phyloP scores from a whole-genome alignment of 2,797 vertebrate genomes.

The Astyanax mexicanus region DNA sequence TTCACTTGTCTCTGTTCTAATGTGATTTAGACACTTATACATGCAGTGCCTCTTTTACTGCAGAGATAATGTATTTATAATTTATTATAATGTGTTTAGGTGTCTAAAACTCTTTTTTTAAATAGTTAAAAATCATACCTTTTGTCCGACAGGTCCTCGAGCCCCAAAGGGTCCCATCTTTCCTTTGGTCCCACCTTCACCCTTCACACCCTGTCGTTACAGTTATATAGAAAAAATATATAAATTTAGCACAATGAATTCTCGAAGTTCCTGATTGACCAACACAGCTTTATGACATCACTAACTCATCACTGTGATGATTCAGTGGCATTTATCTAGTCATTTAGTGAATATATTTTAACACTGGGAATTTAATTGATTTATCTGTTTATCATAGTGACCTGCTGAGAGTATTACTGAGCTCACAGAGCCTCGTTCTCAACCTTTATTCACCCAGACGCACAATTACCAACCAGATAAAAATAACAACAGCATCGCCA shows the following conservation, averaged over 20 bases:
- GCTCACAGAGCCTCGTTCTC: background rate
- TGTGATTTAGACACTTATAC: too few species aligned
- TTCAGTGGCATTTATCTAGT: background rate
- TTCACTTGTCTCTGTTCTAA: too few species aligned
- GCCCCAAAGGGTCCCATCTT: slow-evolving; percentile 85
- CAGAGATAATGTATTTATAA: too few species aligned
- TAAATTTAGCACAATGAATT: background rate
- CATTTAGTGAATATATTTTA: background rate
- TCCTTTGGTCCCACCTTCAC: slow-evolving; percentile 86
- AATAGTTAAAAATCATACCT: slow-evolving; percentile 70
- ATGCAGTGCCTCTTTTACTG: too few species aligned
- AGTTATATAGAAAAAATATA: background rate
- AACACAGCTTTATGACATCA: background rate
- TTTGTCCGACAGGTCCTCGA: slow-evolving; percentile 88
- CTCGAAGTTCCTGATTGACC: background rate
- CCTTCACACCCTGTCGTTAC: slow-evolving; percentile 82
- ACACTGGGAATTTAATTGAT: background rate
- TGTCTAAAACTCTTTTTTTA: slow-evolving; percentile 4
- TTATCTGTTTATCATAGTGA: background rate
- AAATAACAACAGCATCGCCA: background rate
- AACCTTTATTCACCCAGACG: background rate
- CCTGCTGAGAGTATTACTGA: background rate
- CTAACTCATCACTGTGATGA: background rate
- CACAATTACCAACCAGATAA: background rate
- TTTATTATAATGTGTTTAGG: too few species aligned